phyloP scores from a whole-genome alignment of 2,113 vertebrate species.

The Sylvilagus bachmani region DNA sequence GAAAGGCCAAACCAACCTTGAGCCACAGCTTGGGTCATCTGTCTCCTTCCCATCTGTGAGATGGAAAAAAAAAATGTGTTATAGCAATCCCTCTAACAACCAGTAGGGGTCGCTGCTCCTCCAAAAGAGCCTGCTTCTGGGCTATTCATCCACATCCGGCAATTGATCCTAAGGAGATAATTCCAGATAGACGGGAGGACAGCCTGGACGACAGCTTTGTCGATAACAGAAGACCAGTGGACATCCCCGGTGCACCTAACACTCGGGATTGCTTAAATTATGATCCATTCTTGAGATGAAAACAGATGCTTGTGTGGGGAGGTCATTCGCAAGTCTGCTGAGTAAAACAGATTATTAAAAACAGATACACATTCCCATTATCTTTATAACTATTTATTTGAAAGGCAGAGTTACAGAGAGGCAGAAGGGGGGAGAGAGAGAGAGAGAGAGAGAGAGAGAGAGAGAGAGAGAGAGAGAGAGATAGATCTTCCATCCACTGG shows the following conservation, averaged over 20 bases:
- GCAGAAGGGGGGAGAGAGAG: too few relatives aligned
- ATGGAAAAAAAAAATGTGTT: background rate
- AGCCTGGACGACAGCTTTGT: background rate
- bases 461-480: too few relatives aligned
- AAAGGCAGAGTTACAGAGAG: too few relatives aligned
- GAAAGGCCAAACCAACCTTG: background rate
- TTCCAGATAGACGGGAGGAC: background rate
- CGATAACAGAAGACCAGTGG: background rate
- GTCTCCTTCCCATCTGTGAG: background rate
- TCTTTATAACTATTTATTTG: background rate
- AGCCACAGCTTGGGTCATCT: background rate
- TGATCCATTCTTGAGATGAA: background rate
- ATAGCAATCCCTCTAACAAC: background rate
- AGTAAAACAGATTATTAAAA: slow-evolving; percentile 21
- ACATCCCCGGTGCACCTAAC: background rate
- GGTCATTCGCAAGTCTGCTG: background rate
- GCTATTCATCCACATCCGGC: background rate
- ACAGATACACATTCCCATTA: background rate
- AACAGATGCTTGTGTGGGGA: background rate
- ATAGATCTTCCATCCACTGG: too few relatives aligned
- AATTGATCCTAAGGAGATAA: background rate
- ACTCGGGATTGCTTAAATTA: background rate
- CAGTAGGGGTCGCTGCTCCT: slow-evolving; percentile 20
- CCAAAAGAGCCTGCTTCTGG: background rate
- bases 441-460: too few relatives aligned